phyloP scores from a whole-genome alignment of 2,888 invertebrate species.

The Leptinotarsa juncta region DNA sequence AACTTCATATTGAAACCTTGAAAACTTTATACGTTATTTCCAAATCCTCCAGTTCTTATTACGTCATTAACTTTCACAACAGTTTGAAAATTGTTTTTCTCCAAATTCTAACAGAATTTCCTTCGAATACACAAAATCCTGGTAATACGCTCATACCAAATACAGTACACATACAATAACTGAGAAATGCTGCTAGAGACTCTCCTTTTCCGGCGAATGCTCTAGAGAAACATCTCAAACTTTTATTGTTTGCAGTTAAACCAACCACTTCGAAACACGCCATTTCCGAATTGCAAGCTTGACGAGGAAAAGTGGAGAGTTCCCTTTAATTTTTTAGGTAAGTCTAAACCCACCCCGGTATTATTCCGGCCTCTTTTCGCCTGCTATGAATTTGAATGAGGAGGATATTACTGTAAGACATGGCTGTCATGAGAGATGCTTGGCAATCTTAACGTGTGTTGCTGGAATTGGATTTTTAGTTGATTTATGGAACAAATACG shows the following conservation, averaged over 20 bases:
- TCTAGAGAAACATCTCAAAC: not conserved
- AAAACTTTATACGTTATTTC: no score
- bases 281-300: not conserved
- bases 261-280: not conserved
- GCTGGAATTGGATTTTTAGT: constrained; percentile 51
- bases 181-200: not conserved
- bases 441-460: constrained; percentile 39
- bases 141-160: not conserved
- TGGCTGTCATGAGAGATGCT: constrained; percentile 40
- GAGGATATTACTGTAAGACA: constrained; percentile 42
- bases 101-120: not conserved
- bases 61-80: no score
- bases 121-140: not conserved
- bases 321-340: constrained; percentile 36
- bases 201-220: not conserved
- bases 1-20: no score
- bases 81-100: not conserved
- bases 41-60: no score
- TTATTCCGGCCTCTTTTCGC: constrained; percentile 39
- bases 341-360: constrained; percentile 33
- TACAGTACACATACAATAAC: constrained; percentile 24
- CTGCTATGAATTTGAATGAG: constrained; percentile 49
- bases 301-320: constrained; percentile 16
- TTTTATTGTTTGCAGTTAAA: not conserved
- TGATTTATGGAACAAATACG: constrained; percentile 53